phyloP scores from a whole-genome alignment of 2,113 vertebrate species.

The Ciconia boyciana region DNA sequence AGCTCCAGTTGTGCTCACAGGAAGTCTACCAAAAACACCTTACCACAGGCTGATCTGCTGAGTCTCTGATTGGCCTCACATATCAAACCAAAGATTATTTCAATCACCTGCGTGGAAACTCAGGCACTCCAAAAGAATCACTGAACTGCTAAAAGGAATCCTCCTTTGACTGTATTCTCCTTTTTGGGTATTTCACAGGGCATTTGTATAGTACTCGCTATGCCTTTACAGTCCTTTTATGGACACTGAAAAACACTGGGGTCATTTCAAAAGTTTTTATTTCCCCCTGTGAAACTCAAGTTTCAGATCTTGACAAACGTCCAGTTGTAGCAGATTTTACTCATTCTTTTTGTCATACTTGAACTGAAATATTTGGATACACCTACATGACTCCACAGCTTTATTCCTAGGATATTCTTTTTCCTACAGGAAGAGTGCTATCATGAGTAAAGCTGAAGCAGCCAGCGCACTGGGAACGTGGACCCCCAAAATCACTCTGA shows the following conservation, averaged over 20 bases:
- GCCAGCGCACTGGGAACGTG: not conserved
- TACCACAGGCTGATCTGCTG: not conserved
- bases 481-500: not conserved
- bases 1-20: fast-evolving
- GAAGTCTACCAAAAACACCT: not conserved
- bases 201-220: not conserved
- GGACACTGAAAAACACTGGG: not conserved
- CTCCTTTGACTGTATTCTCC: not conserved
- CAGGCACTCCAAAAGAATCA: not conserved
- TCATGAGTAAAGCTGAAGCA: not conserved
- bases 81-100: not conserved
- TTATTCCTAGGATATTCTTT: not conserved
- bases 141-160: not conserved
- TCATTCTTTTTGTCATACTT: not conserved
- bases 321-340: not conserved
- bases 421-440: not conserved
- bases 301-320: not conserved
- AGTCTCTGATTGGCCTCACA: not conserved
- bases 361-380: not conserved
- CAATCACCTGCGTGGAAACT: not conserved
- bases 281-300: not conserved
- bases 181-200: not conserved
- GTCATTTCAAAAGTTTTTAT: not conserved
- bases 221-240: not conserved
- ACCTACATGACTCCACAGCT: not conserved